Percentiles rank a stretch among this genome's conserved stretches.
These are phyloP conservation scores for Drosophila bunnanda DNA, from an alignment of 2,888 invertebrate species.

Conservation along the genomic window DNA sequence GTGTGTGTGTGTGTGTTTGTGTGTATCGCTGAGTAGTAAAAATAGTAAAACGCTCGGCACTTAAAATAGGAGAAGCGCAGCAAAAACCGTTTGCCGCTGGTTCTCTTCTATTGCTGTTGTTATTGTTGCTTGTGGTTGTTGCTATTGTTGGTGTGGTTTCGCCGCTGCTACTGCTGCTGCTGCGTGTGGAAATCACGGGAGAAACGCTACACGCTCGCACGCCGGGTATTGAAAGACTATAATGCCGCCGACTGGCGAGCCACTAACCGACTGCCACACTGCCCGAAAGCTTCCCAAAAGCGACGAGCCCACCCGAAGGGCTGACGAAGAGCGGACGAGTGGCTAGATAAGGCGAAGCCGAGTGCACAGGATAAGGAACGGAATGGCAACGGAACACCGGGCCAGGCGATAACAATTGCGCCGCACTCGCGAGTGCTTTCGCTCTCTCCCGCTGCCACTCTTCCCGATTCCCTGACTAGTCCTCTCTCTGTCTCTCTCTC, in stretches of 20 bases:
- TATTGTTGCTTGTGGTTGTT: conserved; percentile 34
- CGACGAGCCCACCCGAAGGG: conserved; percentile 13
- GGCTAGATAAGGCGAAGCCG: conserved; percentile 57
- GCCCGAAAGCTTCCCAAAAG: conserved; percentile 45
- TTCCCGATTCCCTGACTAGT: background rate
- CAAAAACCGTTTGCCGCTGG: conserved; percentile 53
- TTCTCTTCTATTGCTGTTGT: conserved; percentile 41
- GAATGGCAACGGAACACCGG: conserved; percentile 58
- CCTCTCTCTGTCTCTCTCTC: background rate
- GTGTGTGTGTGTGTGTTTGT: conserved; percentile 23
- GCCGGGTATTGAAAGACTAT: conserved; percentile 75
- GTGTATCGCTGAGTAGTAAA: conserved; percentile 58
- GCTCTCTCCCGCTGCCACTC: conserved; percentile 4
- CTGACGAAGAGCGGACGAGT: conserved; percentile 14
- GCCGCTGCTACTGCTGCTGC: conserved; percentile 31
- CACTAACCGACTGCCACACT: conserved; percentile 59
- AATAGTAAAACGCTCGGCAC: conserved; percentile 70
- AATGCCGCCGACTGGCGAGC: conserved; percentile 45
- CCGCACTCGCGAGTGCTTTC: conserved; percentile 12
- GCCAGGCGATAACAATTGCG: conserved; percentile 62
- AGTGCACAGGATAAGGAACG: conserved; percentile 72
- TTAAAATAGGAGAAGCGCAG: conserved; percentile 64
- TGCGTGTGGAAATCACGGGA: conserved; percentile 51
- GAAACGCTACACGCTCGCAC: conserved; percentile 66
- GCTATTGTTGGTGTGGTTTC: conserved; percentile 26